Conservation (phyloP, 2,888 invertebrate species). For the Diplazon laetatorius region DNA sequence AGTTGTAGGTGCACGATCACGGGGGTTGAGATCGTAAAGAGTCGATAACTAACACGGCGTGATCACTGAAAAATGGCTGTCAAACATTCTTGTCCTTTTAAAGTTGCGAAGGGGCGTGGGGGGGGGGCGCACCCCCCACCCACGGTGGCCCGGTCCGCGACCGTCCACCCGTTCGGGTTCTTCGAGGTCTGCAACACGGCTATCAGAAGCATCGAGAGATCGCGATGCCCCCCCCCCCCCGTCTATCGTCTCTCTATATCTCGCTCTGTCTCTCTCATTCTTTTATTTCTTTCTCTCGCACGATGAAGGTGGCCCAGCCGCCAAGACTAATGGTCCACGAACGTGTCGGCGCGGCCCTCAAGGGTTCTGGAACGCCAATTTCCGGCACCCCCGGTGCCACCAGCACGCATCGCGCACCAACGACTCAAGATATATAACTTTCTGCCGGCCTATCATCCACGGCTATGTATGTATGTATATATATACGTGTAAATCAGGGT, state of each 20-base stretch:
- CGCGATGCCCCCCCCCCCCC: no score
- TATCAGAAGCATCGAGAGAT: conserved; percentile 49
- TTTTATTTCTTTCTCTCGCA: conserved; percentile 57
- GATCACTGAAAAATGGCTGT: conserved; percentile 82
- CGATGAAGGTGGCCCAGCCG: conserved; percentile 61
- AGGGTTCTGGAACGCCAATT: conserved; percentile 74
- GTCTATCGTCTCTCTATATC: no score
- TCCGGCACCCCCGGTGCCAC: conserved; percentile 70
- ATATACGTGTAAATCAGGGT: no score
- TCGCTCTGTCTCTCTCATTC: conserved; percentile 59
- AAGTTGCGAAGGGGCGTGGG: conserved; percentile 76
- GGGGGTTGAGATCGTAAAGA: conserved; percentile 65
- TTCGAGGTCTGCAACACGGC: conserved; percentile 26
- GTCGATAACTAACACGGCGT: conserved; percentile 80
- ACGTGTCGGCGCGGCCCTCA: conserved; percentile 74
- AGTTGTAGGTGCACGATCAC: conserved; percentile 31
- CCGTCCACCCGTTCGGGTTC: background rate
- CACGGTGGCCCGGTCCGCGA: conserved; percentile 62
- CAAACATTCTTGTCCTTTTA: conserved; percentile 81
- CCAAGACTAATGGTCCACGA: conserved; percentile 76
- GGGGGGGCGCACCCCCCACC: no score
- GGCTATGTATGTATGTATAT: no score
- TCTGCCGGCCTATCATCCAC: conserved; percentile 25
- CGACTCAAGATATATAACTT: conserved; percentile 30
- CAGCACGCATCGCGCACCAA: conserved; percentile 59